These are phyloP conservation scores for Agriotes lineatus DNA, from an alignment of 2,888 invertebrate species.

Conservation along the genomic window DNA sequence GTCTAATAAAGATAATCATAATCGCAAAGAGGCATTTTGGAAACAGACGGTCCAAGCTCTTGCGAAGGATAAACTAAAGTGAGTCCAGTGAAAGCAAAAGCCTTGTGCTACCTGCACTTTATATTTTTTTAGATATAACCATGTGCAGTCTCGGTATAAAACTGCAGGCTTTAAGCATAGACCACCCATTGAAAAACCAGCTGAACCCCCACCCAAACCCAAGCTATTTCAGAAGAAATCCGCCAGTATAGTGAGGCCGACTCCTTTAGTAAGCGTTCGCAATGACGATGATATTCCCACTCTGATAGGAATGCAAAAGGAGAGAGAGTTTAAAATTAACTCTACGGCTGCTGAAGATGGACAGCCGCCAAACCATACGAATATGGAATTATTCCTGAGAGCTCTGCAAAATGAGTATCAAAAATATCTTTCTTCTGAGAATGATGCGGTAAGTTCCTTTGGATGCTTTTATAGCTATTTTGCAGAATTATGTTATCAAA, in stretches of 20 bases:
- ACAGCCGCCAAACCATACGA: no score
- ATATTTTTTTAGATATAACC: constrained; percentile 52
- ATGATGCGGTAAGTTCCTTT: no score
- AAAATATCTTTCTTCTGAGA: no score
- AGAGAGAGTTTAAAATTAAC: constrained; percentile 19
- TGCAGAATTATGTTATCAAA: no score
- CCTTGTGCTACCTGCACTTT: background rate
- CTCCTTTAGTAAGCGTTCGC: constrained; percentile 48
- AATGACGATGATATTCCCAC: constrained; percentile 61
- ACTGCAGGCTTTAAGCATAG: constrained; percentile 62
- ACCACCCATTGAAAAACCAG: constrained; percentile 52
- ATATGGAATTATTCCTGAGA: no score
- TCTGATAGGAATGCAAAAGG: constrained; percentile 56
- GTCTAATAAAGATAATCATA: constrained; percentile 40
- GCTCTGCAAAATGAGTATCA: no score
- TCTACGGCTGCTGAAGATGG: no score
- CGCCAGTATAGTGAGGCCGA: constrained; percentile 48
- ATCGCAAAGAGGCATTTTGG: constrained; percentile 56
- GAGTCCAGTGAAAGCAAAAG: background rate
- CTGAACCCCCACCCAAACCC: constrained; percentile 7
- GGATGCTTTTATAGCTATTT: no score
- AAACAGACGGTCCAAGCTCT: constrained; percentile 55
- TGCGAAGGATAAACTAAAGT: constrained; percentile 54
- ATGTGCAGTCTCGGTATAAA: constrained; percentile 61
- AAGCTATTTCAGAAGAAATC: constrained; percentile 46